A percentile compares a stretch with the other conserved stretches of the same genome.
Conservation (phyloP, 2,797 vertebrate species). For the Fringilla coelebs region DNA sequence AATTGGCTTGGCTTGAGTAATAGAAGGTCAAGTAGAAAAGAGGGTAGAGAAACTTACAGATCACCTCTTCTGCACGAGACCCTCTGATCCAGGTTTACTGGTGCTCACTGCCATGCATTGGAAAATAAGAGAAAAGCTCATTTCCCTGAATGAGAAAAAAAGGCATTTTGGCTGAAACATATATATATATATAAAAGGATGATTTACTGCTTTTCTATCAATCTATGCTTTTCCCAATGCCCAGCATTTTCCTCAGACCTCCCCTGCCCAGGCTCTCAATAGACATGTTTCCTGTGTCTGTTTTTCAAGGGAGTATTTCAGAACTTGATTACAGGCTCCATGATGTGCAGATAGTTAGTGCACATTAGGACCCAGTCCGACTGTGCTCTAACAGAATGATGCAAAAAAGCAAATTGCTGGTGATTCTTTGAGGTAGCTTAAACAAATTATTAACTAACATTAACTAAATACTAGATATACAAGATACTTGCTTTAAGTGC, state of each 20-base stretch:
- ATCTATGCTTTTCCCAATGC: not conserved
- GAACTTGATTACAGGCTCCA: not conserved
- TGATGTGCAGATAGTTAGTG: not conserved
- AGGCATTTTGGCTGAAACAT: not conserved
- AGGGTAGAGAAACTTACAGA: not conserved
- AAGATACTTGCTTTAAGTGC: not conserved
- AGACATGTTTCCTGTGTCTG: not conserved
- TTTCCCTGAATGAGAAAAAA: not conserved
- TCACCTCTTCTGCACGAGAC: not conserved
- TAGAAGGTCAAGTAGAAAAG: not conserved
- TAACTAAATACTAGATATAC: not conserved
- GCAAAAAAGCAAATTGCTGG: not conserved
- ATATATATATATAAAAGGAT: not conserved
- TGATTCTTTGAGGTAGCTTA: not conserved
- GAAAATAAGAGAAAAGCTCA: not conserved
- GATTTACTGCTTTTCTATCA: not conserved
- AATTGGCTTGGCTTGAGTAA: not conserved
- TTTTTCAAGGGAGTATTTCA: not conserved
- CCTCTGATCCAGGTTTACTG: not conserved
- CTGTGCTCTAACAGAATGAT: not conserved
- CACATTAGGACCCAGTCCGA: not conserved
- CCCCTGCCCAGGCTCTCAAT: not conserved
- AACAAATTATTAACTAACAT: not conserved
- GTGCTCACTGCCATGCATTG: not conserved
- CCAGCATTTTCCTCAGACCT: not conserved